Base-by-base conservation (phyloP, 2,888 invertebrate species). In the Adelphocoris suturalis region DNA sequence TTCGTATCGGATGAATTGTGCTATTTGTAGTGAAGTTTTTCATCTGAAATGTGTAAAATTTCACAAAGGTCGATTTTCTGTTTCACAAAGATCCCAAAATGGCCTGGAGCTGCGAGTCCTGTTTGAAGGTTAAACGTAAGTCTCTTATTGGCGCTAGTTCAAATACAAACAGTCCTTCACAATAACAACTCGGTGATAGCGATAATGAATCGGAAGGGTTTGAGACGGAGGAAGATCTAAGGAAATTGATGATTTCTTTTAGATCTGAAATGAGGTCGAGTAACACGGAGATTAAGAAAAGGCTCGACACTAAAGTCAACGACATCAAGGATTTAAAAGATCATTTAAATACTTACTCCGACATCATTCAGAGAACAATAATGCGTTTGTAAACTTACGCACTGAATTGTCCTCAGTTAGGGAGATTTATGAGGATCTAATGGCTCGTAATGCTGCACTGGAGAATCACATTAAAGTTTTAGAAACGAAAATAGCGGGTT, bases 291-390 rank as follows among this genome's bases (percentile, higher is more conserved):
- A 14, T 82, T 19, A 46, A 48, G 19, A n/a, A 48, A 19, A 14
- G 14, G 19, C 19, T 82, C 5, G 13, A n/a, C 14, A 48, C 16
- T 16, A 52, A 84, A 11, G 11, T 28, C 16, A 27, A 4, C 7
- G 84, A 84, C 11, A 84, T 55, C 46, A n/a, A n/a, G n/a, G n/a
- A n/a, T n/a, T n/a, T n/a, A n/a, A n/a, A n/a, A n/a, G n/a, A n/a
- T n/a, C n/a, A 84, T 55, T 19, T 84, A 7, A n/a, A 84, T 16
- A 84, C 52, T 11, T 76, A 76, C 76, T 76, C 76, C 12, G 28
- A 76, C 12, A 37, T 28, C 28, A 76, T 76, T 37, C 7, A 37
- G 76, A 76, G 12, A 76, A 76, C 37, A 76, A 19, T 16, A 27
- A 76, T 76, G 76, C 27, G 76, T 23, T 76, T 76, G 23, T 12